Evolutionary conservation across 2,113 vertebrate genomes (phyloP).

Genomic region (Plestiodon gilberti): DNA sequence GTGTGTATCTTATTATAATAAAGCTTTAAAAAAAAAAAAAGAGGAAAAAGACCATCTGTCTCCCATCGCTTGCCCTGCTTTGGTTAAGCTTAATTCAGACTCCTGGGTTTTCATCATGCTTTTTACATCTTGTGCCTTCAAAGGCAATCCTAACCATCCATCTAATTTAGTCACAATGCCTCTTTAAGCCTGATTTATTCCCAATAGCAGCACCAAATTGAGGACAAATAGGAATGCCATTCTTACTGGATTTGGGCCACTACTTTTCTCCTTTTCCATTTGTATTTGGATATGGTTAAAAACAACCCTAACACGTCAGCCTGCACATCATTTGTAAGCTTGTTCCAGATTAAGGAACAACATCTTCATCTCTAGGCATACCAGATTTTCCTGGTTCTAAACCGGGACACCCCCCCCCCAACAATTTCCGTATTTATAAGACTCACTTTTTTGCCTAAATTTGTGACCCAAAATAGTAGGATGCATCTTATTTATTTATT

Average conservation of each 20-base stretch:
- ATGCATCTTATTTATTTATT: no score
- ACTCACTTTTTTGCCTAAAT: no score
- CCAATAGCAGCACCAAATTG: background rate
- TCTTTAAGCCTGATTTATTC: background rate
- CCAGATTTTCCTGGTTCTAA: no score
- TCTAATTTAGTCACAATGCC: background rate
- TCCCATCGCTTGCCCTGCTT: background rate
- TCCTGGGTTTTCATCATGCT: conserved; percentile 4
- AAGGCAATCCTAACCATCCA: background rate
- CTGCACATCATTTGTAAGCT: background rate
- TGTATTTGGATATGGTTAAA: background rate
- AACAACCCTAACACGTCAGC: background rate
- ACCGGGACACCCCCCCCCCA: no score
- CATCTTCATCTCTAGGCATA: no score
- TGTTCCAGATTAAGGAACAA: background rate
- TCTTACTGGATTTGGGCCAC: background rate
- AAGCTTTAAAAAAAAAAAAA: conserved; percentile 1
- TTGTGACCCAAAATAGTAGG: no score
- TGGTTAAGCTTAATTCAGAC: conserved; percentile 9
- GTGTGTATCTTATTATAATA: background rate
- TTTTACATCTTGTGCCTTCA: conserved; percentile 2
- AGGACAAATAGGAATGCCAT: background rate
- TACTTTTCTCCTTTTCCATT: background rate
- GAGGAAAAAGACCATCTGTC: background rate
- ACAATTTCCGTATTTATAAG: no score